Base-by-base conservation (phyloP, 2,113 vertebrate species). In the Atractosteus spatula region DNA sequence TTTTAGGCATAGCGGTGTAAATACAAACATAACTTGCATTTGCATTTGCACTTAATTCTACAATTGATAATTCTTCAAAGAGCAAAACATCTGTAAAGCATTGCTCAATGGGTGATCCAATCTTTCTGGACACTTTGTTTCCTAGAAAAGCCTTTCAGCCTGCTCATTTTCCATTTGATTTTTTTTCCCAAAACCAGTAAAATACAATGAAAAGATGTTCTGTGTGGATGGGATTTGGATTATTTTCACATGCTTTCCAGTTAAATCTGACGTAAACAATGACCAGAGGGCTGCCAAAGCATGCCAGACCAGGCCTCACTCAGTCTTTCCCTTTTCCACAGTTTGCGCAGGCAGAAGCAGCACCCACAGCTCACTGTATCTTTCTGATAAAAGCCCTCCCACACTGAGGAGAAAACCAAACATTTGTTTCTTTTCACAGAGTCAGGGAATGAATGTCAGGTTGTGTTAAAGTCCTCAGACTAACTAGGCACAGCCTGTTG, bases 191-290 rank as follows among this genome's bases (percentile, higher is more conserved):
- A 51, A 51, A 51, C 47, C 73, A 42, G 66, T 79, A 63, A 79
- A 79, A 51, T 59, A 12, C 7, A 7, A 41, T 45, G 17, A 3
- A 54, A 68, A 55, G 47, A 7, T 57, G 55, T 64, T 62, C 71
- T 65, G 14, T 69, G 45, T 41, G 43, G 47, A 79, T 71, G 45
- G 51, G 47, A 73, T 61, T 29, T 51, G 56, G 64, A 76, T 79
- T 78, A 71, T 78, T 76, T 78, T 82, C 81, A 79, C 73, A 43
- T 86, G 83, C 79, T 77, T 80, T 85, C 73, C 76, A 74, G 73
- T 71, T 78, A 78, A 83, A 70, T 41, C 6, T 56, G 47, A 75
- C 72, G 44, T 79, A 78, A 74, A 68, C 59, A 62, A 71, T 73
- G 67, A 67, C 66, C 45, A 59, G 8, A 72, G 16, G 71, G 42